phyloP scores from a whole-genome alignment of 2,797 vertebrate genomes.

The Hylomyscus alleni region DNA sequence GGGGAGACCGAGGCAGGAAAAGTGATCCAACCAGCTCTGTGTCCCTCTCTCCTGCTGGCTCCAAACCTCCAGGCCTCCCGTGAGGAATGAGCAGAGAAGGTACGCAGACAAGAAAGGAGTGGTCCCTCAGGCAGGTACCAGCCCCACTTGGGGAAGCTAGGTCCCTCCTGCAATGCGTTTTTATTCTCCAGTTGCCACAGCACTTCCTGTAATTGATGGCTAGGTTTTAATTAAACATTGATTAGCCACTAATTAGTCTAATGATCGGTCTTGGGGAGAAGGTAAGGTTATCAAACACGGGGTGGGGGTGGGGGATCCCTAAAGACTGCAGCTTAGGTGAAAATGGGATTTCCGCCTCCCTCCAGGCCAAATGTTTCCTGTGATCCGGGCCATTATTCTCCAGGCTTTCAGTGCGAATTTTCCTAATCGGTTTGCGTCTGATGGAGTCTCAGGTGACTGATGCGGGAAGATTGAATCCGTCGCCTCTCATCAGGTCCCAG shows the following conservation, averaged over 20 bases:
- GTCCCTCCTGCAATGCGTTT: constrained; percentile 58
- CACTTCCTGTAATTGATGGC: constrained; percentile 92
- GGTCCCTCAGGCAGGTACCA: background rate
- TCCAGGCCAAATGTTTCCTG: constrained; percentile 87
- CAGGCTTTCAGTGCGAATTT: constrained; percentile 90
- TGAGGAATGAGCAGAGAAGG: background rate
- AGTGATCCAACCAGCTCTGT: background rate
- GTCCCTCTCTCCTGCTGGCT: background rate
- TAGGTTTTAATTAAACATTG: constrained; percentile 96
- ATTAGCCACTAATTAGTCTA: constrained; percentile 95
- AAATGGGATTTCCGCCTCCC: constrained; percentile 89
- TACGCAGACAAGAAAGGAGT: background rate
- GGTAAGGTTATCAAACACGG: constrained; percentile 89
- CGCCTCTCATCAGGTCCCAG: constrained; percentile 90
- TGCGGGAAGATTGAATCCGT: constrained; percentile 88
- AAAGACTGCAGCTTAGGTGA: constrained; percentile 88
- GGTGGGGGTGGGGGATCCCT: constrained; percentile 83
- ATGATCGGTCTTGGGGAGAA: constrained; percentile 93
- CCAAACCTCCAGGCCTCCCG: background rate
- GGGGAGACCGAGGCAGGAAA: fast-evolving
- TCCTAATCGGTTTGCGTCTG: constrained; percentile 90
- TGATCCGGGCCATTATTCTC: constrained; percentile 90
- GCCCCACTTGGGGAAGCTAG: constrained; percentile 62
- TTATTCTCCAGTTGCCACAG: constrained; percentile 86
- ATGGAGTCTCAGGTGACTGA: constrained; percentile 89